Conservation (phyloP, 2,888 invertebrate genomes). For the Acanthacorydalis orientalis region DNA sequence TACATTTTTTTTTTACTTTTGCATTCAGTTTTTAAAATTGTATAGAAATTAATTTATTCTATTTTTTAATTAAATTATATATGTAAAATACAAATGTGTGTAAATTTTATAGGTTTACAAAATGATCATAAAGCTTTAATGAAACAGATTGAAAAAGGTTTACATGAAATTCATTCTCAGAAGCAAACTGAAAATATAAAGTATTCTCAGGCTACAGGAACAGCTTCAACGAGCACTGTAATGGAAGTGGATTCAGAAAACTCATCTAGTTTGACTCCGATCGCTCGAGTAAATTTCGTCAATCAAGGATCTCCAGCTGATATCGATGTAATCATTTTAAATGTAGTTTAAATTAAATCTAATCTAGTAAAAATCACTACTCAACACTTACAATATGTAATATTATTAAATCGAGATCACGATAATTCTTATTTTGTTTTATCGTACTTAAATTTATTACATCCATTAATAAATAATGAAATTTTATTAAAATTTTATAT, state of each 20-base stretch:
- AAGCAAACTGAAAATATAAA: neutral
- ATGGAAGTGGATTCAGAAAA: neutral
- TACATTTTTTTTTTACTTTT: no score
- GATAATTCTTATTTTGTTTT: no score
- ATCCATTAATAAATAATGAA: neutral
- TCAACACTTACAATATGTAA: no score
- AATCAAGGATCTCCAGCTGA: conserved; percentile 69
- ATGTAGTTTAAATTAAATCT: no score
- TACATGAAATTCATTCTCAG: conserved; percentile 45
- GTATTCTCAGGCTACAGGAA: conserved; percentile 2
- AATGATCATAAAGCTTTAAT: conserved; percentile 79
- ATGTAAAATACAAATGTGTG: no score
- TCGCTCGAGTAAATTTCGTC: conserved; percentile 57
- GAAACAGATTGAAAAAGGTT: conserved; percentile 63
- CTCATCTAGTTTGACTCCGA: conserved; percentile 23
- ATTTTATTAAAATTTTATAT: neutral
- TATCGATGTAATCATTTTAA: conserved; percentile 41
- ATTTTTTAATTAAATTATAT: no score
- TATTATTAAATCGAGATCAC: no score
- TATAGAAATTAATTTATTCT: no score
- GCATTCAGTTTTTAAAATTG: no score
- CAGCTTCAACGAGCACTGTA: conserved; percentile 8
- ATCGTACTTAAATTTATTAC: no score
- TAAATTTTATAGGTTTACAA: conserved; percentile 49
- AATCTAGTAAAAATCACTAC: no score